phyloP scores from a whole-genome alignment of 2,888 invertebrate species.

The Volucella bombylans region DNA sequence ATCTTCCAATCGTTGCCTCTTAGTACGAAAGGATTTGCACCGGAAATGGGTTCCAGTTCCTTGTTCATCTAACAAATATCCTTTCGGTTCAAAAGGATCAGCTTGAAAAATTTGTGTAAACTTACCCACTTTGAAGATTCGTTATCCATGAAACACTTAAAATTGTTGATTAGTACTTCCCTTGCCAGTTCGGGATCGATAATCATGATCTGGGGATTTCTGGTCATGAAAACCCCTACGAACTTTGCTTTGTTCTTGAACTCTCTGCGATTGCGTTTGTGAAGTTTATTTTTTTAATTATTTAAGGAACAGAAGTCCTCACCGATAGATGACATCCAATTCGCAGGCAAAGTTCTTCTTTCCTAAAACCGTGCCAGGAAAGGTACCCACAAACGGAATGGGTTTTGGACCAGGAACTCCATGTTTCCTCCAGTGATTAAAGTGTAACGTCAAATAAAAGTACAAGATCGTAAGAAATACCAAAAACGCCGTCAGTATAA shows the following conservation, averaged over 20 bases:
- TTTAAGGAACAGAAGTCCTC: constrained; percentile 36
- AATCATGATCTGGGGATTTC: constrained; percentile 80
- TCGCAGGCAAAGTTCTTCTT: constrained; percentile 79
- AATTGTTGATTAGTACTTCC: constrained; percentile 81
- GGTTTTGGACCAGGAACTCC: constrained; percentile 78
- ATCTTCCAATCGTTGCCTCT: constrained; percentile 77
- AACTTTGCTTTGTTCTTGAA: constrained; percentile 78
- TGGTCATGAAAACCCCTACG: constrained; percentile 81
- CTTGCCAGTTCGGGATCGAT: constrained; percentile 81
- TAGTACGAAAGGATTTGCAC: constrained; percentile 76
- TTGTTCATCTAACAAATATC: constrained; percentile 41
- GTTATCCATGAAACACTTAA: constrained; percentile 79
- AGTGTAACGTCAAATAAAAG: constrained; percentile 74
- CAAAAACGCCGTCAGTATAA: constrained; percentile 49
- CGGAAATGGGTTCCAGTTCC: constrained; percentile 75
- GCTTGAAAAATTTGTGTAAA: neutral
- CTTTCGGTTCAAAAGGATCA: neutral
- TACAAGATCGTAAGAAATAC: constrained; percentile 52
- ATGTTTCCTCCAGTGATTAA: constrained; percentile 78
- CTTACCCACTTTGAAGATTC: constrained; percentile 75
- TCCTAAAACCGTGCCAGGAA: constrained; percentile 75
- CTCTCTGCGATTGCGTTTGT: constrained; percentile 73
- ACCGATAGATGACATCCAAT: constrained; percentile 81
- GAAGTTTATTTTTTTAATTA: neutral
- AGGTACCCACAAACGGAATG: constrained; percentile 76